Conservation (phyloP, 1,140 invertebrate species). For the Coenobita brevimanus region DNA sequence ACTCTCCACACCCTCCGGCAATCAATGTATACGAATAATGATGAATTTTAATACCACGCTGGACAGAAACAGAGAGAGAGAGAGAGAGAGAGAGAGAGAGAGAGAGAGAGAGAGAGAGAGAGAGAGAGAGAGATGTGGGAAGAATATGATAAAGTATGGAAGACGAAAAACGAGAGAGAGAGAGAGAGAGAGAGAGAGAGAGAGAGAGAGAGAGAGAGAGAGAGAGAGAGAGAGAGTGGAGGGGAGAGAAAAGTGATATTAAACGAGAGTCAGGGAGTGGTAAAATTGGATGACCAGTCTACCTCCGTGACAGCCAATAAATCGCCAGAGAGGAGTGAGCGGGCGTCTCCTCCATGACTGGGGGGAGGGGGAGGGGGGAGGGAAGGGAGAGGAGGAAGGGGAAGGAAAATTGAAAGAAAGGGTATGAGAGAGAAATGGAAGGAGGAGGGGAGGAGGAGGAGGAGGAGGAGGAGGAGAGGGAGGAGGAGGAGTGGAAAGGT, state of each 20-base stretch:
- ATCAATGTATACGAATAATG: no score
- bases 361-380: background rate
- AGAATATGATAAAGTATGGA: background rate
- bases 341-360: slow-evolving; percentile 8
- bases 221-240: background rate
- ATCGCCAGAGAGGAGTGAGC: background rate
- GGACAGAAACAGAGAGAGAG: background rate
- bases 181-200: no score
- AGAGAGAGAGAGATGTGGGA: background rate
- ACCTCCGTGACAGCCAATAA: slow-evolving; percentile 35
- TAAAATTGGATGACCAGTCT: slow-evolving; percentile 48
- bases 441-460: background rate
- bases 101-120: background rate
- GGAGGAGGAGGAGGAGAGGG: background rate
- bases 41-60: no score
- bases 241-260: background rate
- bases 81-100: background rate
- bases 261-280: slow-evolving; percentile 38
- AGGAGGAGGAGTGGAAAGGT: background rate
- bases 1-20: no score
- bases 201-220: background rate
- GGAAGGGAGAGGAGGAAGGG: background rate
- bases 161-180: background rate
- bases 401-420: background rate
- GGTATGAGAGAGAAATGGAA: background rate